Evolutionary conservation across 2,888 invertebrate species (phyloP), one percentile per base, ranked within the genome.

Genomic region (Dermolepida albohirtum): DNA sequence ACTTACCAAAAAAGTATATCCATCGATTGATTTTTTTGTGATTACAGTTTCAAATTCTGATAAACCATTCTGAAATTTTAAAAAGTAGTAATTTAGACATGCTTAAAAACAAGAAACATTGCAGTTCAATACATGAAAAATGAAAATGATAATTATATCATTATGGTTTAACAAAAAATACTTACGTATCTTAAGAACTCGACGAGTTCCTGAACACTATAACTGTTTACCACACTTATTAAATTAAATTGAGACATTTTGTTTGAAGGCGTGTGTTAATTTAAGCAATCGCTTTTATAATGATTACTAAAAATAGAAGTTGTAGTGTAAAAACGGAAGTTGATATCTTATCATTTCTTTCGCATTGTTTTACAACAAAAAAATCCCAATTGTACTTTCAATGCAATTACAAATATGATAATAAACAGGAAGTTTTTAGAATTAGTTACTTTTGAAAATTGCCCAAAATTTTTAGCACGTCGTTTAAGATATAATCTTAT

Each of bases 1-100:
- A 67, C 72, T 74, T 69, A 75, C 76, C 64, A 75, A 65, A 66
- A 76, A 72, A 54, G 52, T 70, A 8, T 66, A 44, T 8, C 74
- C 76, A 51, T 74, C 70, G 11, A 75, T 59, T 47, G 71, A 68
- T 51, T 65, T 70, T 17, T 62, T 51, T 17, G 40, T 29, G 7
- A 75, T 66, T 17, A 74, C 62, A 5, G 64, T 63, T 17, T 66
- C 71, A 54, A 73, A 71, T 40, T 69, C 72, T 2, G 49, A 66
- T 40, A 71, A 70, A 10, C 71, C 73, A 63, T 70, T 73, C 75
- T 75, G 57, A 57, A 75, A 74, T 17, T 1, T 22, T 22, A 51
- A 34, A 34, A 34, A 5, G 8, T 34, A 6, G 6, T 34, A 34
- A 5, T 34, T 2, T 10, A 5, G 2, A 5, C 10, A 34, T 6